Evolutionary conservation across 2,888 invertebrate genomes (phyloP), one percentile per base, ranked within the genome.

Genomic region (Mechanitis mazaeus): DNA sequence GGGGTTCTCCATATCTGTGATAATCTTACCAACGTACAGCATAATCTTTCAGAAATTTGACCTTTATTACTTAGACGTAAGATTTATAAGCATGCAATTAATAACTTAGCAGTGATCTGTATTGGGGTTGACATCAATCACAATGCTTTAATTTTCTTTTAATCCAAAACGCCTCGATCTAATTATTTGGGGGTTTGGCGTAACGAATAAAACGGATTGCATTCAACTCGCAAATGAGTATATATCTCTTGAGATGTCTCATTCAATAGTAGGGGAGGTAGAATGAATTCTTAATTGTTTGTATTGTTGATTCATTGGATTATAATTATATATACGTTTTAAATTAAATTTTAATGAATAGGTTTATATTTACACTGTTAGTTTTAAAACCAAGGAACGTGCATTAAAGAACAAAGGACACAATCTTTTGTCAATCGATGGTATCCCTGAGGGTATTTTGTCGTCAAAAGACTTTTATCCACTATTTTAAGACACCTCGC

Each of bases 71-170:
- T 2, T 33, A 42, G 3, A 1, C 50, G 67, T 78, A 82, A 71
- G 68, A 61, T 45, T 54, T 58, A 54, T 9, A 1, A 45, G 2
- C 2, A 47, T 33, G 69, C 56, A 64, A 3, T 6, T 12, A 38
- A 35, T 56, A 57, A 55, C 65, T 59, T 67, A 67, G 69, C 67
- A 45, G 38, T 42, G 50, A 63, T 72, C 71, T 69, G 68, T 68
- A 75, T 78, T 83, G 77, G 87, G 81, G 81, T 82, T 85, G 85
- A 83, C 84, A 85, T 80, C 78, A 77, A 77, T 80, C 79, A 79
- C 77, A 76, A 80, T 79, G 84, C 83, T 87, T 88, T 88, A 88
- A 88, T 88, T 90, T 88, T 89, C 88, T 88, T 89, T 88, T 90
- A 88, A 90, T 88, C 87, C 86, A 81, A 76, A 83, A 83, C 79